Evolutionary conservation across 2,113 vertebrate genomes (phyloP), one percentile per base, ranked within the genome.

Genomic region (Grus americana): DNA sequence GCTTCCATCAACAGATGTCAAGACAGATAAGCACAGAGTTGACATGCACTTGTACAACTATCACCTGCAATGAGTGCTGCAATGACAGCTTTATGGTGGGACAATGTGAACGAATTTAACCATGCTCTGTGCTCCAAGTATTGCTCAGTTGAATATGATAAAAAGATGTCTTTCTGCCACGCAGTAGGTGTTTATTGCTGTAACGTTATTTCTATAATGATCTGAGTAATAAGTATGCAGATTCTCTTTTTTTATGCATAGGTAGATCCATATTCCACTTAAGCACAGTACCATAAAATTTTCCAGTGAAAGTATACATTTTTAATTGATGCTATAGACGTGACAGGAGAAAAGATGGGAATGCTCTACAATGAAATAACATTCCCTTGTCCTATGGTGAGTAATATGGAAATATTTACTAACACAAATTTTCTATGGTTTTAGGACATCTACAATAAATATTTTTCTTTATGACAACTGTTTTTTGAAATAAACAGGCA

Each of bases 1-100:
- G 75, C 94, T 97, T 97, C 97, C 80, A 98, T 98, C 98, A 98
- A 98, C 98, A 98, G 98, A 98, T 98, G 98, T 99, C 99, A 98
- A 96, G 98, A 98, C 80, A 98, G 96, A 98, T 98, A 98, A 98
- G 97, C 91, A 96, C 90, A 97, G 97, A 97, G 97, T 97, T 98
- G 98, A 99, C 97, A 97, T 92, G 97, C 95, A 98, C 96, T 98
- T 97, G 94, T 95, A 98, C 97, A 98, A 98, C 98, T 98, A 98
- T 98, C 98, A 98, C 97, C 98, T 98, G 97, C 98, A 98, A 97
- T 97, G 97, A 71, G 81, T 92, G 94, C 97, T 96, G 78, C 75
- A 92, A 73, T 98, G 98, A 98, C 97, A 97, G 97, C 97, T 98
- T 97, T 80, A 97, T 92, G 96, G 96, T 95, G 98, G 98, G 92